phyloP scores from a whole-genome alignment of 37 sponge, comb jelly and placozoan species.

The Diacarnus erythraeanus region DNA sequence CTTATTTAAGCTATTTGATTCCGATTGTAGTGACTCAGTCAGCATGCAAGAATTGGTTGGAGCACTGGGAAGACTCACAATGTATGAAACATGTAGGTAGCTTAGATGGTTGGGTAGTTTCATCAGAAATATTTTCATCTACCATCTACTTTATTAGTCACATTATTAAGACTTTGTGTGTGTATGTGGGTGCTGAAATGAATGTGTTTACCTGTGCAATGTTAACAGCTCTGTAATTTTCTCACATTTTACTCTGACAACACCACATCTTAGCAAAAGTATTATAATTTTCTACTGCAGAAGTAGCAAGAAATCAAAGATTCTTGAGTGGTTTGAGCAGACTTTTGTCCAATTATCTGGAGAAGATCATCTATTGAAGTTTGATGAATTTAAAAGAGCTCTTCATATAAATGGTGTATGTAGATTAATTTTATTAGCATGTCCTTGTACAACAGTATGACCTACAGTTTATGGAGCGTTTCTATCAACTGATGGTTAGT shows the following conservation, averaged over 20 bases:
- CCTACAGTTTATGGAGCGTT: slow-evolving; percentile 65
- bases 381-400: slow-evolving; percentile 69
- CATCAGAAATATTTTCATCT: no score
- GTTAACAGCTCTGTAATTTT: no score
- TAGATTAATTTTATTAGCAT: background rate
- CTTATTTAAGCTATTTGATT: slow-evolving; percentile 75
- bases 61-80: slow-evolving; percentile 66
- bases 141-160: no score
- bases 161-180: no score
- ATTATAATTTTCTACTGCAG: slow-evolving; percentile 11
- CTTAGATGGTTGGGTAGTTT: no score
- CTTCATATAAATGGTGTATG: slow-evolving; percentile 51
- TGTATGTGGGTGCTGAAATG: no score
- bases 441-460: background rate
- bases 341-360: slow-evolving; percentile 55
- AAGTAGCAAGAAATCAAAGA: slow-evolving; percentile 38
- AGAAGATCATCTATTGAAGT: slow-evolving; percentile 54
- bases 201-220: no score
- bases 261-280: background rate
- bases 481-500: slow-evolving; percentile 76
- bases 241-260: no score
- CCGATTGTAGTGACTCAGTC: slow-evolving; percentile 63
- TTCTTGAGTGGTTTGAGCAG: slow-evolving; percentile 69
- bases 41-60: slow-evolving; percentile 84
- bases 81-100: no score